phyloP scores from a whole-genome alignment of 1,140 invertebrate species.

The Charaxes varanes region DNA sequence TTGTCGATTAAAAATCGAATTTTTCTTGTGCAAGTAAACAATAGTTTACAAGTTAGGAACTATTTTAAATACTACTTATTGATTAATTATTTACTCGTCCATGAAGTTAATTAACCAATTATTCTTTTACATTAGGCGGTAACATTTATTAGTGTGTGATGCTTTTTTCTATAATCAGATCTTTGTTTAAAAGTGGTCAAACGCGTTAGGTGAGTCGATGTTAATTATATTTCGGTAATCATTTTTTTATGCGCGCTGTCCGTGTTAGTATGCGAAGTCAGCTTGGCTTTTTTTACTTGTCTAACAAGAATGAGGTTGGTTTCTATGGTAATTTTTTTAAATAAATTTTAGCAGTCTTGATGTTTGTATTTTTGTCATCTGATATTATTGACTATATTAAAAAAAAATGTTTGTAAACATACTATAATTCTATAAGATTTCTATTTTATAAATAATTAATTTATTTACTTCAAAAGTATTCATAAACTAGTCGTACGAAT shows the following conservation, averaged over 20 bases:
- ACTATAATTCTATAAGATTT: too few species aligned
- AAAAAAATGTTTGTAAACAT: too few species aligned
- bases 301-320: too few species aligned
- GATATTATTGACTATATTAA: too few species aligned
- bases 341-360: too few species aligned
- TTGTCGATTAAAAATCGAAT: conserved; percentile 5
- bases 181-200: conserved; percentile 7
- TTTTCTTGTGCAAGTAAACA: conserved; percentile 2
- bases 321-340: too few species aligned
- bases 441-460: too few species aligned
- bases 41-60: not conserved
- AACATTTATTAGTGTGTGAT: not conserved
- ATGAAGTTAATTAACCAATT: not conserved
- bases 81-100: not conserved
- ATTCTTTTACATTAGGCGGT: not conserved
- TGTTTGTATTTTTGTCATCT: too few species aligned
- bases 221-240: conserved; percentile 1
- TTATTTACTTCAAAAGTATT: too few species aligned
- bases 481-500: too few species aligned
- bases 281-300: too few species aligned
- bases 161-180: not conserved
- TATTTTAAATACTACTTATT: not conserved
- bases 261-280: not conserved
- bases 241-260: not conserved
- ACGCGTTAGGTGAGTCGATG: conserved; percentile 10